These are phyloP conservation scores for Heliothis subflexa DNA, from an alignment of 1,140 invertebrate species.

Conservation along the genomic window DNA sequence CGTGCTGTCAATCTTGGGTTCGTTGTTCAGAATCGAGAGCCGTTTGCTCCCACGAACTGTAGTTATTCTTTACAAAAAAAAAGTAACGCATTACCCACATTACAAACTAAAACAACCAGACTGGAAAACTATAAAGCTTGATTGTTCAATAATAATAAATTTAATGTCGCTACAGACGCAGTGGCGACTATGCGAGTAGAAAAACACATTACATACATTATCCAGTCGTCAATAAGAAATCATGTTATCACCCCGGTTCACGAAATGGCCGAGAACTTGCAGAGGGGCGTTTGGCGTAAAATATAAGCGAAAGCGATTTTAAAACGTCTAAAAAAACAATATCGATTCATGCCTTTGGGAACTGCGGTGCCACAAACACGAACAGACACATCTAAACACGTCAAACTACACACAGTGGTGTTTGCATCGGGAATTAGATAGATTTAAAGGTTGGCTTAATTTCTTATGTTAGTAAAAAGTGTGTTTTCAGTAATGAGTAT, in stretches of 20 bases:
- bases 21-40: no score
- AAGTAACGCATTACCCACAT: no score
- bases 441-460: no score
- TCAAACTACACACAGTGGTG: no score
- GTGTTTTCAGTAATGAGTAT: no score
- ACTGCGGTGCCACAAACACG: background rate
- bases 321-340: no score
- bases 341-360: background rate
- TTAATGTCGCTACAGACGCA: conserved; percentile 39
- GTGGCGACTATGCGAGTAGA: conserved; percentile 46
- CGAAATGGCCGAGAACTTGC: conserved; percentile 42
- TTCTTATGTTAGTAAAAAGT: no score
- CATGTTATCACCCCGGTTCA: conserved; percentile 48
- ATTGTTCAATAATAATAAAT: conserved; percentile 38
- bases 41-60: no score
- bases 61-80: no score
- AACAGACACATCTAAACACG: no score
- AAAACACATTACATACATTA: conserved; percentile 53
- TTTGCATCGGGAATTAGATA: no score
- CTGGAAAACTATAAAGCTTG: conserved; percentile 24
- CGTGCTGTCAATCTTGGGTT: no score
- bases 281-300: conserved; percentile 22
- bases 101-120: conserved; percentile 4
- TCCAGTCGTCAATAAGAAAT: conserved; percentile 53
- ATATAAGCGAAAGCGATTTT: background rate